These are phyloP conservation scores for Andricus quercusramuli DNA, from an alignment of 2,888 invertebrate species.

Conservation along the genomic window DNA sequence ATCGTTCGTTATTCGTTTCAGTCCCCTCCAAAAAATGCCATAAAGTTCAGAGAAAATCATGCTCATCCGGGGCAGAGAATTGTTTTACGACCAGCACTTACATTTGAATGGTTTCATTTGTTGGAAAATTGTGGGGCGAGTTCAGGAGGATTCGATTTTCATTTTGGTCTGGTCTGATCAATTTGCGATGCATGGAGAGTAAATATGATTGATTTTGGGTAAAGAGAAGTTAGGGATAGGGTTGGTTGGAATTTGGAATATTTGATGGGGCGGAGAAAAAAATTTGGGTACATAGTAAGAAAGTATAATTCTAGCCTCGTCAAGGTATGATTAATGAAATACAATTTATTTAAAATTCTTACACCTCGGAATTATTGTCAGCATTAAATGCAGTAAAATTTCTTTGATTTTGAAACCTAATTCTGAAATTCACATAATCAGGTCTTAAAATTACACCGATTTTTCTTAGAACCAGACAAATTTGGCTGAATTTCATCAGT, in stretches of 20 bases:
- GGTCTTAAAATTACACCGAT: no score
- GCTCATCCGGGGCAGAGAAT: slow-evolving; percentile 22
- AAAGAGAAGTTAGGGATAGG: not conserved
- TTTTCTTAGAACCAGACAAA: no score
- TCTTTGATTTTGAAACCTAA: no score
- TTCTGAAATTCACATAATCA: no score
- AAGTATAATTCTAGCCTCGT: not conserved
- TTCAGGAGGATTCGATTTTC: not conserved
- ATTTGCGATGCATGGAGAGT: not conserved
- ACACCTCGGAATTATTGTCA: no score
- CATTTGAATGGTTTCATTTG: slow-evolving; percentile 31
- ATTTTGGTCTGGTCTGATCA: not conserved
- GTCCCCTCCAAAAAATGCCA: slow-evolving; percentile 29
- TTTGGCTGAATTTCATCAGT: no score
- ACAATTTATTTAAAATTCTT: no score
- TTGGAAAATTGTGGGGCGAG: slow-evolving; percentile 14
- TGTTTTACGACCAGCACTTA: slow-evolving; percentile 37
- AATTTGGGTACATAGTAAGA: no score
- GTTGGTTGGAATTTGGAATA: not conserved
- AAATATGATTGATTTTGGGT: not conserved
- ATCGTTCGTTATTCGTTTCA: slow-evolving; percentile 40
- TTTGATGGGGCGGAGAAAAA: not conserved
- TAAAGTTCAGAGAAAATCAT: slow-evolving; percentile 12
- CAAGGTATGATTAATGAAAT: not conserved
- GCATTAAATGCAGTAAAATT: no score